These are phyloP conservation scores for Heliconius hermathena DNA, from an alignment of 1,140 invertebrate species.

Conservation along the genomic window DNA sequence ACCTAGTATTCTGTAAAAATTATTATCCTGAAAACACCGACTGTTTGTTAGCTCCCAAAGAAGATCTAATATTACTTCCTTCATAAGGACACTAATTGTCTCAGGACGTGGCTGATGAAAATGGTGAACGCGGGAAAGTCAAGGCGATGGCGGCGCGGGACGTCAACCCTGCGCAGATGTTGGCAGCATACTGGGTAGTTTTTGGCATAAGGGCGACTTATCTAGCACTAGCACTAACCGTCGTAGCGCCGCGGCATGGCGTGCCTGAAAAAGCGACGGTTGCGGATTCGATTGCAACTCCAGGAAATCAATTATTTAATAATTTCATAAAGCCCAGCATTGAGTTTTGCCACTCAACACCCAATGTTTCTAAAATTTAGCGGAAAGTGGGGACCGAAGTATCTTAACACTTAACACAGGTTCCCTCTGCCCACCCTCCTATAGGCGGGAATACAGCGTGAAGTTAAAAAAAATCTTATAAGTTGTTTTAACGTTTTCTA, in stretches of 20 bases:
- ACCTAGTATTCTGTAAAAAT: slow-evolving; percentile 74
- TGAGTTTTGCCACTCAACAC: too few species aligned
- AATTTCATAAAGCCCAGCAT: too few species aligned
- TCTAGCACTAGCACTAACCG: slow-evolving; percentile 9
- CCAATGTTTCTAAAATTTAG: too few species aligned
- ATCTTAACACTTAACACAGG: too few species aligned
- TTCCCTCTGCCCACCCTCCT: too few species aligned
- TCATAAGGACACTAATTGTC: slow-evolving; percentile 66
- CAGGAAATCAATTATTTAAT: too few species aligned
- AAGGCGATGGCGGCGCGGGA: slow-evolving; percentile 28
- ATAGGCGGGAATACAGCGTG: too few species aligned
- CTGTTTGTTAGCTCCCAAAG: slow-evolving; percentile 49
- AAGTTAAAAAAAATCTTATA: too few species aligned
- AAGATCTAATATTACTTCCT: slow-evolving; percentile 56
- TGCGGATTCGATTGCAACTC: too few species aligned
- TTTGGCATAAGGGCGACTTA: slow-evolving; percentile 58
- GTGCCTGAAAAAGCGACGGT: too few species aligned
- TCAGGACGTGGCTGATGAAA: slow-evolving; percentile 49
- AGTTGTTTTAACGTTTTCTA: neutral
- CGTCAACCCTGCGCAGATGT: slow-evolving; percentile 54
- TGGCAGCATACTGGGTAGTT: slow-evolving; percentile 66
- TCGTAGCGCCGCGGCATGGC: too few species aligned
- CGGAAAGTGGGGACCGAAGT: too few species aligned
- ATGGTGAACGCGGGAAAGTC: slow-evolving; percentile 50
- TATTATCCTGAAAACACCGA: slow-evolving; percentile 64